Conservation (phyloP, 2,113 vertebrate species). For the Ranitomeya imitator region DNA sequence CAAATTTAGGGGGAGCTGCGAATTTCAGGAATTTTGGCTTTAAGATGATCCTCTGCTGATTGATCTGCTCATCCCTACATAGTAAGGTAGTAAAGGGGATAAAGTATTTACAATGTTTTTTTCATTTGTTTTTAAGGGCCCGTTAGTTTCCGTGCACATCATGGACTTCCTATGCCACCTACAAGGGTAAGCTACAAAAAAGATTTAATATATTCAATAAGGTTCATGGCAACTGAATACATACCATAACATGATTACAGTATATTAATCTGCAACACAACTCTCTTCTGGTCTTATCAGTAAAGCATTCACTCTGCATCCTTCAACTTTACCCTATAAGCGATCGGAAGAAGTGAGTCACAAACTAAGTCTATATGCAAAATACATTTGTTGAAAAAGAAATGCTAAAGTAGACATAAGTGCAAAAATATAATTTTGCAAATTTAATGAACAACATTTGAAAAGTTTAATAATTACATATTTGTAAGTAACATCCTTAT, state of each 20-base stretch:
- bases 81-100: not conserved
- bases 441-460: no score
- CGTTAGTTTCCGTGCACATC: constrained; percentile 59
- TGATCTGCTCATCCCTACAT: not conserved
- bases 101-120: not conserved
- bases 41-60: no score
- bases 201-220: not conserved
- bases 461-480: not conserved
- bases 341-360: constrained; percentile 22
- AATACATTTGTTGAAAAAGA: not conserved
- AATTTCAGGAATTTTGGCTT: no score
- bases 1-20: no score
- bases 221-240: not conserved
- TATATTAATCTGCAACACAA: not conserved
- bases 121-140: constrained; percentile 59
- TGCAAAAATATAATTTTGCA: no score
- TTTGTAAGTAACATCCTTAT: not conserved
- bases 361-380: not conserved
- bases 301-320: not conserved
- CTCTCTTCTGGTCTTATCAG: not conserved
- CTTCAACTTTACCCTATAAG: not conserved
- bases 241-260: not conserved
- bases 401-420: not conserved
- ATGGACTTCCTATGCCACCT: constrained; percentile 62
- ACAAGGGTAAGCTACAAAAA: constrained; percentile 66